Evolutionary conservation across 1,140 invertebrate genomes (phyloP).

Genomic region (Meloidogyne exigua): DNA sequence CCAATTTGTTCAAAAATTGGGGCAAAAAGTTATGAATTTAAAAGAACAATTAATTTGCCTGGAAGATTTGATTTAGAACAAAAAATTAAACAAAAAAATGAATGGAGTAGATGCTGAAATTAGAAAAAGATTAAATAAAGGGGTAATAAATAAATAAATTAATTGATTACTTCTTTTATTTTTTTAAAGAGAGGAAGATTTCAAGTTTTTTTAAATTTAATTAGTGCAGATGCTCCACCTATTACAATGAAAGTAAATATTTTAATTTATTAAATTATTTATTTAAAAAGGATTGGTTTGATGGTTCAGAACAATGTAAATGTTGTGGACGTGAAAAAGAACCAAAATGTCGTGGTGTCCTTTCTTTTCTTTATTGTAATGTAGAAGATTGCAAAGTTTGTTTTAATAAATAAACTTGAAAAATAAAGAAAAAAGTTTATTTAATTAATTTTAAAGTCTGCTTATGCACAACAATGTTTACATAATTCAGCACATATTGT

Average conservation of each 20-base stretch:
- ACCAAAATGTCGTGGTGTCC: slow-evolving; percentile 42
- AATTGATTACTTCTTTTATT: not conserved
- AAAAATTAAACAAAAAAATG: slow-evolving; percentile 59
- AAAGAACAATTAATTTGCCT: slow-evolving; percentile 57
- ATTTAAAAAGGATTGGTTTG: slow-evolving; percentile 57
- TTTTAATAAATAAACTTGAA: slow-evolving; percentile 1
- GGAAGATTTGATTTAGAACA: slow-evolving; percentile 53
- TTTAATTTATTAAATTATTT: not conserved
- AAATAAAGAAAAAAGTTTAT: not conserved
- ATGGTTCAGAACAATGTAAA: slow-evolving; percentile 59
- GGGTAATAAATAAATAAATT: slow-evolving; percentile 33
- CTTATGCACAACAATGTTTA: slow-evolving; percentile 63
- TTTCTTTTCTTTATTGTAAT: slow-evolving; percentile 62
- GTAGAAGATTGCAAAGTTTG: slow-evolving; percentile 49
- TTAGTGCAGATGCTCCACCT: slow-evolving; percentile 55
- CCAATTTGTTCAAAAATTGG: slow-evolving; percentile 56
- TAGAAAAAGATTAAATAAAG: slow-evolving; percentile 60
- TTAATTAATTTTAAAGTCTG: slow-evolving; percentile 44
- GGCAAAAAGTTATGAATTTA: slow-evolving; percentile 58
- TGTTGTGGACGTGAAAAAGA: slow-evolving; percentile 53
- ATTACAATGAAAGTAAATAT: slow-evolving; percentile 35
- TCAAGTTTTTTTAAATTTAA: slow-evolving; percentile 63
- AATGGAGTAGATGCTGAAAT: slow-evolving; percentile 62
- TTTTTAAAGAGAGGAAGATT: slow-evolving; percentile 58
- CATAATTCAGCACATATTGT: slow-evolving; percentile 60